Conservation (phyloP, 2,888 invertebrate genomes). For the Parnassius apollo region DNA sequence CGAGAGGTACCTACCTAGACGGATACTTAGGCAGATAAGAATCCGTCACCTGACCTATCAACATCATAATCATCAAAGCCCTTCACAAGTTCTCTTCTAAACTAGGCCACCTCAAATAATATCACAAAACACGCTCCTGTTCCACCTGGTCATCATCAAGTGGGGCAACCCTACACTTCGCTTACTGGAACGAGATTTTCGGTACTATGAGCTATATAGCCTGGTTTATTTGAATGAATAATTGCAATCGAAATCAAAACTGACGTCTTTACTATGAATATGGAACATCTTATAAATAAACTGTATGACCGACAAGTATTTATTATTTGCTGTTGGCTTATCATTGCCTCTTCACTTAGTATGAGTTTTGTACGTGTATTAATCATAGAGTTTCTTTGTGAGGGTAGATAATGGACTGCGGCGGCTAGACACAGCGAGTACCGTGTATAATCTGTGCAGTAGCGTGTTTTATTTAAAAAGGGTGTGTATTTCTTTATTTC, state of each 20-base stretch:
- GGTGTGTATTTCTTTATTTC: background rate
- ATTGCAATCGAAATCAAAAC: background rate
- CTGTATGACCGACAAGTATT: conserved; percentile 46
- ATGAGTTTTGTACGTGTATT: conserved; percentile 41
- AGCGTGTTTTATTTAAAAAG: conserved; percentile 14
- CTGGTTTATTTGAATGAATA: too few species aligned
- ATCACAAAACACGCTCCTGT: too few species aligned
- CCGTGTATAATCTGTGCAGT: conserved; percentile 27
- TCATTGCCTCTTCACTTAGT: conserved; percentile 44
- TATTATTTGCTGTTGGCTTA: conserved; percentile 57
- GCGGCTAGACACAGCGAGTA: conserved; percentile 39
- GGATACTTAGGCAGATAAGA: too few species aligned
- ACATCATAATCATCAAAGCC: too few species aligned
- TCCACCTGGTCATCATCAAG: too few species aligned
- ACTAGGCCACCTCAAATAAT: too few species aligned
- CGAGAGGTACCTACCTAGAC: too few species aligned
- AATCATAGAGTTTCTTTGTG: conserved; percentile 61
- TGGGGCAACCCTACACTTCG: too few species aligned
- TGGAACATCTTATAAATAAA: conserved; percentile 69
- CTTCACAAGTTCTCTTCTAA: too few species aligned
- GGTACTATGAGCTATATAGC: too few species aligned
- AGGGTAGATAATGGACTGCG: conserved; percentile 54
- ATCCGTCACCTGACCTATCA: too few species aligned
- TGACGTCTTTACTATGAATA: conserved; percentile 52
- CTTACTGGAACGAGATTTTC: too few species aligned